phyloP scores from a whole-genome alignment of 2,113 vertebrate genomes.

The Odocoileus virginianus region DNA sequence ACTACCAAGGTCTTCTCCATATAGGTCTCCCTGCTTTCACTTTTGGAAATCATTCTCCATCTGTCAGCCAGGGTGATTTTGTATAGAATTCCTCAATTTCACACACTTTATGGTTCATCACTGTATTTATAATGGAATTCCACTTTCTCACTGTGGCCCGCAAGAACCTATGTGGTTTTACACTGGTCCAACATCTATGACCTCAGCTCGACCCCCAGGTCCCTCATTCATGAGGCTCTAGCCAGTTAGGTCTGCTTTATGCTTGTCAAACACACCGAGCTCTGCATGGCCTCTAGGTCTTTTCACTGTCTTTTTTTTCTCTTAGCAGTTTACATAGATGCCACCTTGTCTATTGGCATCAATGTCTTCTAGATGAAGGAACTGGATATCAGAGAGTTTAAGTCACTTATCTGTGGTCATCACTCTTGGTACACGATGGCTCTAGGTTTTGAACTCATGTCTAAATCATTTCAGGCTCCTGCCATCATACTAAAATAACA shows the following conservation, averaged over 20 bases:
- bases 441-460: neutral
- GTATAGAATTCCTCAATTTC: neutral
- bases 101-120: neutral
- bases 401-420: neutral
- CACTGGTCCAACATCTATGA: neutral
- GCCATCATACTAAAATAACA: neutral
- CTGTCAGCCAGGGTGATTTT: neutral
- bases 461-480: slow-evolving; percentile 11
- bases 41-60: neutral
- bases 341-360: neutral
- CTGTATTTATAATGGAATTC: neutral
- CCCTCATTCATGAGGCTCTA: neutral
- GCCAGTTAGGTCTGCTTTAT: neutral
- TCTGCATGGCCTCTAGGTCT: neutral
- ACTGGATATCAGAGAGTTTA: neutral
- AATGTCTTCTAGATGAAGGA: neutral
- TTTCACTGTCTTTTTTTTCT: neutral
- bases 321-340: neutral
- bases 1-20: neutral
- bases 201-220: neutral
- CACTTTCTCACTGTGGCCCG: neutral
- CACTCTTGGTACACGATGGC: neutral
- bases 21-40: neutral
- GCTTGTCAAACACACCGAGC: neutral
- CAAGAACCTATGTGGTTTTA: neutral